phyloP scores from a whole-genome alignment of 2,797 vertebrate species.

The Artibeus lituratus region DNA sequence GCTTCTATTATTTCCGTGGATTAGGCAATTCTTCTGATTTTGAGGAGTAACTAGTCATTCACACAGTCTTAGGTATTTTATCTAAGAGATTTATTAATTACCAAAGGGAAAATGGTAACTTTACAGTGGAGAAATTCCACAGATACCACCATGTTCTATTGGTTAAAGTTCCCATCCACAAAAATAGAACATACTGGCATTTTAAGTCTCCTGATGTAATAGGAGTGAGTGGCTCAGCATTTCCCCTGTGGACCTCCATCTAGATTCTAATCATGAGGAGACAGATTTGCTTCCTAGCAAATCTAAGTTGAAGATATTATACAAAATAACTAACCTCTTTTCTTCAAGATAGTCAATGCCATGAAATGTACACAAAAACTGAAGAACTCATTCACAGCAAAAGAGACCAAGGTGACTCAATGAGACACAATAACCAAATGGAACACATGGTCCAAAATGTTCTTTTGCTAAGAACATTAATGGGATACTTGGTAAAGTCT shows the following conservation, averaged over 20 bases:
- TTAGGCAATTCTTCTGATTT: not conserved
- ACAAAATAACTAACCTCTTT: not conserved
- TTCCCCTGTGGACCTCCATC: not conserved
- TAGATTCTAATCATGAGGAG: not conserved
- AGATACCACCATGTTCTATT: not conserved
- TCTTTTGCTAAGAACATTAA: too few relatives aligned
- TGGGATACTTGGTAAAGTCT: not conserved
- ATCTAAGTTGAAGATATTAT: not conserved
- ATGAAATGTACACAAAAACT: not conserved
- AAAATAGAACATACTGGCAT: not conserved
- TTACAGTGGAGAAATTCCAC: not conserved
- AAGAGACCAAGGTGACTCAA: not conserved
- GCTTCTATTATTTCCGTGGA: not conserved
- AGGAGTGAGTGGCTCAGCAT: not conserved
- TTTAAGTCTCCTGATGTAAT: rapidly evolving
- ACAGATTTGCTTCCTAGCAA: not conserved
- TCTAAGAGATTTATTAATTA: not conserved
- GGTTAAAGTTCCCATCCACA: not conserved
- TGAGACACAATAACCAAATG: too few relatives aligned
- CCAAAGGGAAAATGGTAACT: not conserved
- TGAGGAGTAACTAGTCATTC: not conserved
- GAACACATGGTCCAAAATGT: too few relatives aligned
- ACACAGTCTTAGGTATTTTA: not conserved
- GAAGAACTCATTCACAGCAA: not conserved
- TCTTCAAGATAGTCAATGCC: not conserved